These are phyloP conservation scores for Pachyrhynchus sulphureomaculatus DNA, from an alignment of 1,140 invertebrate species.

Conservation along the genomic window DNA sequence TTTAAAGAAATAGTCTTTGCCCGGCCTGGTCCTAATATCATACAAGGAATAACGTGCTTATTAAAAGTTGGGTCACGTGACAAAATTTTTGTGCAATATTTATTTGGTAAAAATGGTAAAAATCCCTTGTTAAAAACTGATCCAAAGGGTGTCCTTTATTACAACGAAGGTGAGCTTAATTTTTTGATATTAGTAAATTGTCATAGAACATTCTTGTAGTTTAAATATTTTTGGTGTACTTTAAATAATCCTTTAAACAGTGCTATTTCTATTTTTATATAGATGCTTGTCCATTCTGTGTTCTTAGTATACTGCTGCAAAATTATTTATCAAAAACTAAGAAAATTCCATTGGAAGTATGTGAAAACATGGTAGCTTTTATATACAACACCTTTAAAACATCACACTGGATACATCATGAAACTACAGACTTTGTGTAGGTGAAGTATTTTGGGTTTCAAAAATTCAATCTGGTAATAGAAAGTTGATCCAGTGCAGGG, in stretches of 20 bases:
- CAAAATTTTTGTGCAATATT: conserved; percentile 18
- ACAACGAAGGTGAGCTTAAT: conserved; percentile 24
- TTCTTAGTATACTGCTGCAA: conserved; percentile 33
- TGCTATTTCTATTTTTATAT: conserved; percentile 14
- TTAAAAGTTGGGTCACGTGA: conserved; percentile 26
- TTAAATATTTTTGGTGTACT: no score
- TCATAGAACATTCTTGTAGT: no score
- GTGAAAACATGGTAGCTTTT: conserved; percentile 34
- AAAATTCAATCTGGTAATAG: no score
- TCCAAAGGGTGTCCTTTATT: conserved; percentile 27
- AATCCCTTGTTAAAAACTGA: conserved; percentile 10
- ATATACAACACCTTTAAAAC: conserved; percentile 35
- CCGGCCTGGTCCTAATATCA: conserved; percentile 12
- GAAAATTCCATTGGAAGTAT: conserved; percentile 22
- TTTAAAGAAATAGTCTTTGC: conserved; percentile 31
- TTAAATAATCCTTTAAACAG: no score
- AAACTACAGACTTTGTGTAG: conserved; percentile 17
- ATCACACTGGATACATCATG: conserved; percentile 31
- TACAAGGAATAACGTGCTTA: conserved; percentile 22
- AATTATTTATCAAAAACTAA: conserved; percentile 18
- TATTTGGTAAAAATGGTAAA: conserved; percentile 25
- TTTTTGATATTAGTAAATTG: neutral
- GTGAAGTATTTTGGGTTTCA: neutral
- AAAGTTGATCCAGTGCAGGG: no score
- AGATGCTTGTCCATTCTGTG: conserved; percentile 36